These are phyloP conservation scores for Lycaon pictus DNA, from an alignment of 2,113 vertebrate species.

Conservation along the genomic window DNA sequence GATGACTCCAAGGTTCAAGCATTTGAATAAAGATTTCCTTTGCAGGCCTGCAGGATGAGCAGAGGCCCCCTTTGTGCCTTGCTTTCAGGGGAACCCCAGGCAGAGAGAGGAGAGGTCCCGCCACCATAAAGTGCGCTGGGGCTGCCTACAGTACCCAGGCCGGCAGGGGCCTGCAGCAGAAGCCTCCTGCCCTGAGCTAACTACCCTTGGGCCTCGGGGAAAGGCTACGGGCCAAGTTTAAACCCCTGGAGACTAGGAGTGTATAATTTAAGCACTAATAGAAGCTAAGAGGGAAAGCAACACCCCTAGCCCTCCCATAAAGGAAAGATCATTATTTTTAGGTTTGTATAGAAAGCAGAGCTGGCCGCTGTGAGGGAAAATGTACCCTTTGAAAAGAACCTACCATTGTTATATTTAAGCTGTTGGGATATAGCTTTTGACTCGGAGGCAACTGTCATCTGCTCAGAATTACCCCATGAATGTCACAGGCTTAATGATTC, in stretches of 20 bases:
- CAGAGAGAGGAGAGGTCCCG: not conserved
- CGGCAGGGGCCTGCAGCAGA: slow-evolving; percentile 49
- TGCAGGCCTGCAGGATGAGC: not conserved
- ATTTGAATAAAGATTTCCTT: not conserved
- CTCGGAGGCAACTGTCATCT: slow-evolving; percentile 73
- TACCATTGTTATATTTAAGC: slow-evolving; percentile 77
- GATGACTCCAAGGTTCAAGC: not conserved
- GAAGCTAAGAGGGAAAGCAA: slow-evolving; percentile 74
- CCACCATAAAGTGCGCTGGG: not conserved
- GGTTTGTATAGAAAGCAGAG: slow-evolving; percentile 79
- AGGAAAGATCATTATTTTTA: slow-evolving; percentile 82
- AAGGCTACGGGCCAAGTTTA: slow-evolving; percentile 81
- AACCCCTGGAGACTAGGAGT: slow-evolving; percentile 69
- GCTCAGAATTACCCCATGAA: slow-evolving; percentile 64
- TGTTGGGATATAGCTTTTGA: slow-evolving; percentile 72
- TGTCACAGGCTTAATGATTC: slow-evolving; percentile 67
- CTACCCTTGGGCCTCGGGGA: slow-evolving; percentile 70
- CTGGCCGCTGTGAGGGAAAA: slow-evolving; percentile 77
- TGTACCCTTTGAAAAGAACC: slow-evolving; percentile 70
- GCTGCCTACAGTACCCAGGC: not conserved
- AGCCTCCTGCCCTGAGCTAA: slow-evolving; percentile 14
- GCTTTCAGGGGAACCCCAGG: not conserved
- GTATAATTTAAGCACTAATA: slow-evolving; percentile 81
- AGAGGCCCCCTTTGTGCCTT: not conserved
- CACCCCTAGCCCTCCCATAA: slow-evolving; percentile 72